These are phyloP conservation scores for Griposia aprilina DNA, from an alignment of 2,888 invertebrate species.

Conservation along the genomic window DNA sequence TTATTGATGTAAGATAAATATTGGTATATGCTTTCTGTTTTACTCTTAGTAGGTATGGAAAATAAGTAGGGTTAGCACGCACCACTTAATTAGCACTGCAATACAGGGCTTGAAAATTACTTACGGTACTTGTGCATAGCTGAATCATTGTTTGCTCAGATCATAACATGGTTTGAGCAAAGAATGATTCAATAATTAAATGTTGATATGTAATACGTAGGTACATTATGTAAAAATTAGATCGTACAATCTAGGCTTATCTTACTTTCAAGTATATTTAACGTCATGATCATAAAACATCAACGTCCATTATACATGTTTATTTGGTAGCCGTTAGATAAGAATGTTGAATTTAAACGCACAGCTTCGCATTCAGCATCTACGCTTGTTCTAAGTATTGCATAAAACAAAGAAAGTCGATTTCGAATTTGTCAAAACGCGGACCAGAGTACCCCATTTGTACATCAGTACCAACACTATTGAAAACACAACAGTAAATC, in stretches of 20 bases:
- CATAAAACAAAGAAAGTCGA: background rate
- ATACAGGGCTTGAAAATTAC: background rate
- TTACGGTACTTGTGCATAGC: too few relatives aligned
- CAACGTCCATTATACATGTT: background rate
- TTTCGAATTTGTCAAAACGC: background rate
- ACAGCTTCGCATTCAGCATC: background rate
- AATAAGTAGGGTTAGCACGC: background rate
- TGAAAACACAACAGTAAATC: background rate
- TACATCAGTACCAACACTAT: background rate
- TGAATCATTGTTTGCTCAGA: slow-evolving; percentile 9
- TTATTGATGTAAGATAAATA: background rate
- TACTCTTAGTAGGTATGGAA: background rate
- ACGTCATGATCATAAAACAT: background rate
- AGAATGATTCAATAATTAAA: background rate
- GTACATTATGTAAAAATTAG: background rate
- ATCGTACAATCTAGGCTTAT: slow-evolving; percentile 4
- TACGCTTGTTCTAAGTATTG: background rate
- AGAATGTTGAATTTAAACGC: background rate
- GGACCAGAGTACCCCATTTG: background rate
- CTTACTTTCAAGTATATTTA: background rate
- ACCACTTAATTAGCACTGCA: background rate
- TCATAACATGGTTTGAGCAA: background rate
- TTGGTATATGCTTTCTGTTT: slow-evolving; percentile 7
- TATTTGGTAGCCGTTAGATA: slow-evolving; percentile 14
- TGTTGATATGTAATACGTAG: background rate